Evolutionary conservation across 2,113 vertebrate species (phyloP), one percentile per base, ranked within the genome.

Genomic region (Sebastes fasciatus): DNA sequence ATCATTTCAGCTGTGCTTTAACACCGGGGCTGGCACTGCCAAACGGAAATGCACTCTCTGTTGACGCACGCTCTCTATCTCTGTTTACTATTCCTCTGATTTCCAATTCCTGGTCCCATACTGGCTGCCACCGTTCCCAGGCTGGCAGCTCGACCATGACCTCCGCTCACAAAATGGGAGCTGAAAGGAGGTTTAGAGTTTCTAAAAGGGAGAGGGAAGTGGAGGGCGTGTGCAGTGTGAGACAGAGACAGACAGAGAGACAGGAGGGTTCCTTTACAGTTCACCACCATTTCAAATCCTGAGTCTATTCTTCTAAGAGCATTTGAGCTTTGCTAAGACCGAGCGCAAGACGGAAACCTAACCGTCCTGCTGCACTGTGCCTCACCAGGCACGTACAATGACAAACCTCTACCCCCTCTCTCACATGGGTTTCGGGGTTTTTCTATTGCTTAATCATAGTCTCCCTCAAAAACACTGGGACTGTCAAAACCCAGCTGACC

Each of bases 121-220:
- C 88, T 86, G 74, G 75, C 70, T 63, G 79, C 72, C 54, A 40
- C 82, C 46, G 80, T 91, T 91, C 84, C 83, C 79, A 86, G 77
- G 89, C 85, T 72, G 87, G 67, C 79, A 77, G 87, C 77, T 75
- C 55, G 21, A 89, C 77, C 88, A 21, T 86, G 85, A 88, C 84
- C 84, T 76, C 77, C 34, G 8, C 83, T 84, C 67, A 76, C 78
- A 86, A 80, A 83, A 34, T 34, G 26, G 2, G 46, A 86, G 84
- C 88, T 88, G 71, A 89, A 86, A 83, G 70, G 72, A 79, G 69
- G 75, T 83, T 90, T 88, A 66, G 74, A 87, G 66, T 89, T 88
- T 88, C 81, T 75, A 64, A 68, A 66, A 19, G 55, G 21, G 60
- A 67, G 82, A 66, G 71, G 74, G 70, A 73, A 58, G 79, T 8